Base-by-base conservation (phyloP, 2,888 invertebrate genomes). In the Choristoneura rosaceana region DNA sequence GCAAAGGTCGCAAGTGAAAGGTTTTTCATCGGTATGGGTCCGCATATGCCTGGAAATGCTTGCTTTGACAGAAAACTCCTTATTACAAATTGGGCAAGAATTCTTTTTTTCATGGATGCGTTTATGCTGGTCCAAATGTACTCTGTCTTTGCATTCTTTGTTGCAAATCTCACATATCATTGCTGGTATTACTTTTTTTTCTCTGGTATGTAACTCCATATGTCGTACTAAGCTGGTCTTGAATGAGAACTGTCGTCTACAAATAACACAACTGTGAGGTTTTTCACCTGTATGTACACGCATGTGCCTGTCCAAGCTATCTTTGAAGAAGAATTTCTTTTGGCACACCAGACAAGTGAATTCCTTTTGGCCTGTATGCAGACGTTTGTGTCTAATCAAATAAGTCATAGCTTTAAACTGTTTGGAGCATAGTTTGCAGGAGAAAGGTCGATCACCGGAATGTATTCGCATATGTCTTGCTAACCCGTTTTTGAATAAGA, bases 401-500 rank as follows among this genome's bases (percentile, higher is more conserved):
- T 55, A 55, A 9, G 55, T 3, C 55, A 10, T 55, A 12, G 17
- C 55, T 55, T 55, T 55, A 12, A 60, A 60, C 15, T 15, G 60
- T 38, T 38, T 38, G n/a, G 38, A 38, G 10, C 60, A 60, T 2
- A 60, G 8, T 9, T 34, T 38, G 38, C 60, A 60, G 1, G 38
- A 60, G 12, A 60, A 60, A 2, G 60, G 60, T n/a, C 9, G 38
- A 8, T 60, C 60, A 38, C 34, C 38, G 4, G 34, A 38, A 38
- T 60, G 60, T 15, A 60, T 60, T 0, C 38, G 14, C 60, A 60
- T 60, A 14, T 60, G 60, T n/a, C 60, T 60, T 0, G 34, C 10
- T n/a, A 60, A 15, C 0, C 17, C 38, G 5, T n/a, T 60, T n/a
- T 38, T 38, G n/a, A 60, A 60, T n/a, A 38, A 10, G n/a, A 60